Evolutionary conservation across 2,888 invertebrate species (phyloP), one percentile per base, ranked within the genome.

Genomic region (Tinea semifulvella): DNA sequence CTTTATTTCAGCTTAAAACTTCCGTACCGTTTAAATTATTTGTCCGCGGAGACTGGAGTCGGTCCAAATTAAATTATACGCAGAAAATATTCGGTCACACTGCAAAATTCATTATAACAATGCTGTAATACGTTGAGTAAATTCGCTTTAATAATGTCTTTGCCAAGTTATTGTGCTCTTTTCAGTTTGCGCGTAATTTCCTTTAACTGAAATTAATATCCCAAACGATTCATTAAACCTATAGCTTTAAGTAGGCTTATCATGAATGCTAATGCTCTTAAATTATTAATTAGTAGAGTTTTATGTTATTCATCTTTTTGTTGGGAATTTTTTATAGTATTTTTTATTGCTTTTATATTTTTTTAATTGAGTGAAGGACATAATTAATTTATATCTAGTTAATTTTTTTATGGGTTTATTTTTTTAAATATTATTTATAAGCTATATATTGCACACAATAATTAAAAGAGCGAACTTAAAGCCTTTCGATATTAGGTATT

Each of bases 1-100:
- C 68, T 73, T 75, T 75, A 76, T 75, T 72, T 68, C 61, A 63
- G 72, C 68, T 73, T 71, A 71, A 77, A 43, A 72, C 69, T 74
- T 77, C 68, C 70, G 65, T 64, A 56, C 63, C 69, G 67, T 64
- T 74, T 71, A 76, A 76, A 74, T 74, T 70, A 76, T 76, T 70
- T 74, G 68, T 67, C 69, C 66, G 64, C 57, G 49, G 66, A 65
- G 70, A 64, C 69, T 77, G 77, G 75, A 72, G 61, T 62, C 57
- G 63, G 61, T 75, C 76, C 73, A 77, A 79, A 77, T 79, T 74
- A 68, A 74, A 76, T 76, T 76, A 71, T 66, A 68, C 68, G 63
- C 63, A 65, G 65, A 63, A 68, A 66, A 66, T 67, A 63, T 66
- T 68, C 59, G 60, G 68, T 66, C 61, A 61, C 63, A 67, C 68